These are phyloP conservation scores for Chrysomela aeneicollis DNA, from an alignment of 2,888 invertebrate genomes.

Conservation along the genomic window DNA sequence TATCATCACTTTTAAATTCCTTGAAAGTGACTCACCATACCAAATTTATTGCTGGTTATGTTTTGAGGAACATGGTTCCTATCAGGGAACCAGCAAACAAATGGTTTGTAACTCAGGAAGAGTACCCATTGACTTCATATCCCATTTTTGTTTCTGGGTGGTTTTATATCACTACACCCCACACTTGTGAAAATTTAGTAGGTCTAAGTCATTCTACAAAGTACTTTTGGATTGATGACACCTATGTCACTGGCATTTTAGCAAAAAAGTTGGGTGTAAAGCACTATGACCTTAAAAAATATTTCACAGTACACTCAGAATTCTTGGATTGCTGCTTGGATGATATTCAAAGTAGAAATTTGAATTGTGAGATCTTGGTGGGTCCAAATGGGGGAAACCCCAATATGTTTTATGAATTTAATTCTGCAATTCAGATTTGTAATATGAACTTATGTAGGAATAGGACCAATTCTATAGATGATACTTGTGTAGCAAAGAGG, in stretches of 20 bases:
- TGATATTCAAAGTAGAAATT: constrained; percentile 64
- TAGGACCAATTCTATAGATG: constrained; percentile 64
- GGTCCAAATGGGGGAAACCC: constrained; percentile 83
- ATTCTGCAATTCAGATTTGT: constrained; percentile 70
- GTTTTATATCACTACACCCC: constrained; percentile 80
- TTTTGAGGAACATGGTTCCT: constrained; percentile 70
- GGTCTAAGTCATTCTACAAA: constrained; percentile 65
- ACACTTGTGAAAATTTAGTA: constrained; percentile 68
- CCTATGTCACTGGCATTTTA: constrained; percentile 83
- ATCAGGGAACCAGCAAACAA: constrained; percentile 75
- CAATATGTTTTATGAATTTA: constrained; percentile 72
- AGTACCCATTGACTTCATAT: constrained; percentile 70
- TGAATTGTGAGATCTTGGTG: constrained; percentile 73
- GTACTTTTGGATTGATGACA: constrained; percentile 94
- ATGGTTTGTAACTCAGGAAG: constrained; percentile 78
- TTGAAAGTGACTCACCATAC: constrained; percentile 50
- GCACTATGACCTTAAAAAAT: constrained; percentile 66
- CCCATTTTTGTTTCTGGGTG: constrained; percentile 84
- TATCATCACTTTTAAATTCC: constrained; percentile 62
- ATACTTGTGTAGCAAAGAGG: constrained; percentile 67
- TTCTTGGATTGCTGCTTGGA: constrained; percentile 77
- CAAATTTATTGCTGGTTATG: constrained; percentile 70
- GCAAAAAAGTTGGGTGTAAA: constrained; percentile 67
- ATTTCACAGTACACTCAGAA: constrained; percentile 76
- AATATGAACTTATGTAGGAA: constrained; percentile 64